Evolutionary conservation across 2,888 invertebrate species (phyloP), one percentile per base, ranked within the genome.

Genomic region (Phalangium opilio): DNA sequence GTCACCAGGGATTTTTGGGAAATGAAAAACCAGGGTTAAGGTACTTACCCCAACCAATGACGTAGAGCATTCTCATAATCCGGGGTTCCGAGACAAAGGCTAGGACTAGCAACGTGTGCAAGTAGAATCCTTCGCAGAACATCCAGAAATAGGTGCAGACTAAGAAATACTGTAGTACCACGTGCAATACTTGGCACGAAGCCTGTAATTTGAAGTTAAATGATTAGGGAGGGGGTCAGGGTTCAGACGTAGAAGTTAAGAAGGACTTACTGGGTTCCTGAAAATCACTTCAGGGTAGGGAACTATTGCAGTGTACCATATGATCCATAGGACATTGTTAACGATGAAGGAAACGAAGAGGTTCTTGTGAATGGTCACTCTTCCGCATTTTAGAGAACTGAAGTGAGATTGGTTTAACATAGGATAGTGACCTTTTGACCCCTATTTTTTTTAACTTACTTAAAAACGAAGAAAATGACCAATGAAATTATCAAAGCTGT

Each of bases 131-230:
- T 68, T 90, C 90, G 69, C 87, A 86, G 61, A 93, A 74, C 90
- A 91, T 91, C 91, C 93, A 93, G 58, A 86, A 81, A 70, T 91
- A 93, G 70, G 85, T 91, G 61, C 85, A 83, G 51, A 90, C 74
- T 56, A 91, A 75, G 62, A 85, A 86, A 67, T 85, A 89, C 69
- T 87, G 84, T 44, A 86, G 75, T 43, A 81, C 65, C 34, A 83
- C 77, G 70, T 87, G 83, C 43, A 91, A 73, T 45, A 75, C 70
- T 57, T 82, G 80, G 66, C 93, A 93, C 73, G 80, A 78, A 11
- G 74, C 66, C 76, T 89, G 59, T 27, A 27, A 27, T 27, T 27
- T 27, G 20, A n/a, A n/a, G n/a, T n/a, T n/a, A n/a, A n/a, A n/a
- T n/a, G n/a, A n/a, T n/a, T n/a, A n/a, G n/a, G n/a, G n/a, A n/a